Base-by-base conservation (phyloP, 2,113 vertebrate genomes). In the Pithys albifrons region DNA sequence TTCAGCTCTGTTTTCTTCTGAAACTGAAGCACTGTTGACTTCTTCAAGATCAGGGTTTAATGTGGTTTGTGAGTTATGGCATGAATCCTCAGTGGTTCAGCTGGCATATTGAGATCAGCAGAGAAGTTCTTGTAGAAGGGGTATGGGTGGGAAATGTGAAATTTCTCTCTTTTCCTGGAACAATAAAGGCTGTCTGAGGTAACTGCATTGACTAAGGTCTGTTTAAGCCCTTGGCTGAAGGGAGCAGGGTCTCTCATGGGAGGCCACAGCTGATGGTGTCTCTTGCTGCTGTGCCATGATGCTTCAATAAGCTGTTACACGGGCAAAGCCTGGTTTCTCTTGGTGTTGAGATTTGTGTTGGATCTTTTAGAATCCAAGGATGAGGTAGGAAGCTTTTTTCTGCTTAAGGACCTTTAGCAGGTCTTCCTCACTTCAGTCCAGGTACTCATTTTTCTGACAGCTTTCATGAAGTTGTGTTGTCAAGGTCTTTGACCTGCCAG, bases 401-500 rank as follows among this genome's bases (percentile, higher is more conserved):
- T 83, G 43, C 46, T 66, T 71, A 46, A 37, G 43, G 18, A 41
- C 33, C 0, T 1, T 70, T 65, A 80, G 37, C 41, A 85, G 35
- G 19, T 80, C 64, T 84, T 45, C 20, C 4, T 76, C 9, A 14
- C 4, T 20, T 58, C n/a, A 70, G 82, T 76, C 41, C 46, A 73
- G 67, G 78, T 91, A 13, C 27, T 76, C 9, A 1, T 76, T 88
- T 91, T 92, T 64, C 46, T n/a, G 46, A 51, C 1, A 3, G 4
- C 41, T 83, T 76, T 46, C 58, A 83, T 59, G 46, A 83, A 19
- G 46, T n/a, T 85, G 29, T 54, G 28, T 45, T 93, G 61, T 76
- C 37, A 48, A 93, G 25, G 82, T 85, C 64, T 95, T 67, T 79
- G 75, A 77, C 88, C 85, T 94, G 62, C 75, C 78, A 92, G 64